Conservation (phyloP, 2,888 invertebrate species). For the Dugesia japonica region DNA sequence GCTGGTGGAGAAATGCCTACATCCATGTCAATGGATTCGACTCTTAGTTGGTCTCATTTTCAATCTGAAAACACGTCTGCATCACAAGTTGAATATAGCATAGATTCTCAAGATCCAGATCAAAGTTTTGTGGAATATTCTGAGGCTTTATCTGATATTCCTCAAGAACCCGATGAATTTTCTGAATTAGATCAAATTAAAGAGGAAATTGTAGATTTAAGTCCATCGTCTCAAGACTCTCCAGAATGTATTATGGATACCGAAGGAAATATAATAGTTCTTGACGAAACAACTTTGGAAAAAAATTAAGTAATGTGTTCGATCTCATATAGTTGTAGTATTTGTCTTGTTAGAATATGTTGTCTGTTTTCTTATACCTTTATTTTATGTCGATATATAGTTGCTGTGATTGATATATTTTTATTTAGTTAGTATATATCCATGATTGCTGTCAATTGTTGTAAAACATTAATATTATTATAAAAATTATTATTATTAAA, state of each 20-base stretch:
- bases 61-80: slow-evolving; percentile 7
- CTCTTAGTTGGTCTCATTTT: not conserved
- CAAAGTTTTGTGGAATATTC: slow-evolving; percentile 8
- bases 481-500: no score
- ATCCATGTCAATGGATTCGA: slow-evolving; percentile 5
- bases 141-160: not conserved
- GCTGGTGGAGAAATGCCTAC: not conserved
- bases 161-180: not conserved
- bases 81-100: slow-evolving; percentile 10
- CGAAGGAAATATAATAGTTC: not conserved
- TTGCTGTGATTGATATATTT: no score
- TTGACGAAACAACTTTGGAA: not conserved
- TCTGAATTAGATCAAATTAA: slow-evolving; percentile 15
- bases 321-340: no score
- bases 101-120: slow-evolving; percentile 12
- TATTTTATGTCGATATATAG: no score
- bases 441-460: no score
- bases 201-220: not conserved
- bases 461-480: no score
- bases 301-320: no score
- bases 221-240: not conserved
- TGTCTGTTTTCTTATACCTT: no score
- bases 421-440: no score
- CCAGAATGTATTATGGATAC: not conserved
- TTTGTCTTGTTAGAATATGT: no score